Base-by-base conservation (phyloP, 2,888 invertebrate species). In the Aplocera efformata region DNA sequence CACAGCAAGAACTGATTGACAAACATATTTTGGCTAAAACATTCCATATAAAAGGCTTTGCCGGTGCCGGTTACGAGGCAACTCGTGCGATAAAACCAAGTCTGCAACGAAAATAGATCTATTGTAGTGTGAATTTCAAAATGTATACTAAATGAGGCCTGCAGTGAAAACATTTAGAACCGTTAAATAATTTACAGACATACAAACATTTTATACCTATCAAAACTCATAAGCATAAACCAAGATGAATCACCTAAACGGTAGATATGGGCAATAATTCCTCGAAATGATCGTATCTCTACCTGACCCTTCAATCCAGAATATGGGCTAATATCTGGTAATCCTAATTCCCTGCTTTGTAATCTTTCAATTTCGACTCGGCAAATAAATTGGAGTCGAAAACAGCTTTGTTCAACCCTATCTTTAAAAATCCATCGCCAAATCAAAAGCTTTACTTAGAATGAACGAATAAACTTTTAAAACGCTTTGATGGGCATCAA, bases 361-460 rank as follows among this genome's bases (percentile, higher is more conserved):
- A 78, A 79, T 76, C 70, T 72, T 75, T 73, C 69, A 76, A 74
- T 78, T 78, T 72, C 50, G 59, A 41, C 56, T 67, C 59, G 68
- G 61, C 67, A 76, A 74, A 73, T 67, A 79, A 67, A 76, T 74
- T 75, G 66, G 58, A 60, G 57, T 53, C 41, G 36, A 50, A 45
- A 42, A 37, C 31, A 27, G 22, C 10, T 32, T 22, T 22, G 23
- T 17, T 25, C 68, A 73, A 57, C 77, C 79, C 75, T 79, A 53
- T 75, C 56, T 67, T 79, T 79, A 77, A 75, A 76, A 73, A 72
- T 60, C 63, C 66, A 69, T 72, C 68, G 64, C 17, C 34, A 34
- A 8, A 10, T 27, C 26, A 32, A 10, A 31, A 40, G 23, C 22
- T 35, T 32, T 30, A 26, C 29, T 25, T 20, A 11, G 7, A 1